Percentiles rank a stretch among this genome's conserved stretches.
Conservation (phyloP, 2,113 vertebrate genomes). For the Phocoena phocoena region DNA sequence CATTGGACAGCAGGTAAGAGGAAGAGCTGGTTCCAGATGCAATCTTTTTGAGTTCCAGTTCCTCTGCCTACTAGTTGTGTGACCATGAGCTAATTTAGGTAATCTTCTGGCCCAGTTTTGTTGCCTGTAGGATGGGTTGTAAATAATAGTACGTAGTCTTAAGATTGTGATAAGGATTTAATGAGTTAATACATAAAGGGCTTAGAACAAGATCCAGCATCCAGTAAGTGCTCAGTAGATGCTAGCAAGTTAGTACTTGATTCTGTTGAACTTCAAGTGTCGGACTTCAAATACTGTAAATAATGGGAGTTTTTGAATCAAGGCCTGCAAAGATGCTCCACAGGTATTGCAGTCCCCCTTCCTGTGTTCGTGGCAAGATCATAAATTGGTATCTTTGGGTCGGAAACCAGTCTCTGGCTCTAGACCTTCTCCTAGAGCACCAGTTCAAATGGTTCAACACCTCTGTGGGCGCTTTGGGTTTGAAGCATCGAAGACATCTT, state of each 20-base stretch:
- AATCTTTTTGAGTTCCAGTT: neutral
- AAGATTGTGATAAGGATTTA: neutral
- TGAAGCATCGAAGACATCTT: neutral
- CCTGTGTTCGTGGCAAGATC: neutral
- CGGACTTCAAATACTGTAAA: neutral
- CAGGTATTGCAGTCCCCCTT: neutral
- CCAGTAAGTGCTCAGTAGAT: neutral
- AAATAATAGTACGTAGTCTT: neutral
- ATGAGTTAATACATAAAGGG: neutral
- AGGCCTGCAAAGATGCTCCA: neutral
- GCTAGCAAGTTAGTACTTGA: neutral
- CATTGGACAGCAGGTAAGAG: neutral
- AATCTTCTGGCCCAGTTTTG: neutral
- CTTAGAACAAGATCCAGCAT: neutral
- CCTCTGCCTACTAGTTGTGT: neutral
- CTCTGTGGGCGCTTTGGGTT: neutral
- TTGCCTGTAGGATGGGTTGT: neutral
- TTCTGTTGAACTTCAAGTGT: neutral
- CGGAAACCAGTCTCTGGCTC: neutral
- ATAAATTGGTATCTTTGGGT: neutral
- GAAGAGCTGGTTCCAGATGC: neutral
- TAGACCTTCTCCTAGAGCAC: neutral
- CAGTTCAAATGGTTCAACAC: neutral
- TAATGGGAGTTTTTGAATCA: constrained; percentile 10
- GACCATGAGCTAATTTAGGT: neutral